Conservation (phyloP, 2,888 invertebrate genomes). For the Drosophila suboccidentalis region DNA sequence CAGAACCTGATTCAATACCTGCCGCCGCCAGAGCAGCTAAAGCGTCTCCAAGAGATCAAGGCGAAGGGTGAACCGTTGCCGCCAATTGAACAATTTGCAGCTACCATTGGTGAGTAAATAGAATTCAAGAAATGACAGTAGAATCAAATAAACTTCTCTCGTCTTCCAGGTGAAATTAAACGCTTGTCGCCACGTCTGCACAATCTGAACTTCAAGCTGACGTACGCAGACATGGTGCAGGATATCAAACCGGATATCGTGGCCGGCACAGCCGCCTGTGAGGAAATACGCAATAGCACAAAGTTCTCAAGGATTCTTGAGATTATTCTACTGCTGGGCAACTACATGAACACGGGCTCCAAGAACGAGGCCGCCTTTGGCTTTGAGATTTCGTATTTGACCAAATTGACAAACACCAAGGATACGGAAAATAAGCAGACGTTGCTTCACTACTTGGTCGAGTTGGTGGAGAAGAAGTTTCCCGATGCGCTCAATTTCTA, state of each 20-base stretch:
- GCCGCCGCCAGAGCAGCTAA: slow-evolving; percentile 96
- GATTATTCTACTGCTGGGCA: slow-evolving; percentile 95
- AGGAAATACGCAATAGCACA: slow-evolving; percentile 94
- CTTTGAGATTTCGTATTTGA: slow-evolving; percentile 97
- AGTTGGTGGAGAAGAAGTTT: slow-evolving; percentile 94
- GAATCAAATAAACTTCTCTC: background rate
- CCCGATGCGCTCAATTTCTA: slow-evolving; percentile 93
- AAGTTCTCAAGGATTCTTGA: slow-evolving; percentile 97
- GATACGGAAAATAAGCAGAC: slow-evolving; percentile 97
- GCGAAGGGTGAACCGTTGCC: slow-evolving; percentile 91
- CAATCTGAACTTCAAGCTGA: slow-evolving; percentile 95
- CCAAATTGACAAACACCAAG: slow-evolving; percentile 96
- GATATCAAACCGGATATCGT: slow-evolving; percentile 91
- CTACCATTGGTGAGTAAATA: slow-evolving; percentile 88
- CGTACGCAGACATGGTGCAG: slow-evolving; percentile 92
- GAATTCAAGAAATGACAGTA: background rate
- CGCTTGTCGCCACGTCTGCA: slow-evolving; percentile 93
- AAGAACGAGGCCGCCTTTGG: slow-evolving; percentile 97
- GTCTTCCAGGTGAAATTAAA: slow-evolving; percentile 90
- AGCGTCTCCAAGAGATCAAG: slow-evolving; percentile 92
- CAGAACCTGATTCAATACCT: slow-evolving; percentile 96
- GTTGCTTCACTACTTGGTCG: slow-evolving; percentile 95
- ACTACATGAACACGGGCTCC: slow-evolving; percentile 98
- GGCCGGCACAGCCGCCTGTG: slow-evolving; percentile 97
- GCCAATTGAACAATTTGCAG: slow-evolving; percentile 97